Evolutionary conservation across 2,113 vertebrate species (phyloP), one percentile per base, ranked within the genome.

Genomic region (Ranitomeya imitator): DNA sequence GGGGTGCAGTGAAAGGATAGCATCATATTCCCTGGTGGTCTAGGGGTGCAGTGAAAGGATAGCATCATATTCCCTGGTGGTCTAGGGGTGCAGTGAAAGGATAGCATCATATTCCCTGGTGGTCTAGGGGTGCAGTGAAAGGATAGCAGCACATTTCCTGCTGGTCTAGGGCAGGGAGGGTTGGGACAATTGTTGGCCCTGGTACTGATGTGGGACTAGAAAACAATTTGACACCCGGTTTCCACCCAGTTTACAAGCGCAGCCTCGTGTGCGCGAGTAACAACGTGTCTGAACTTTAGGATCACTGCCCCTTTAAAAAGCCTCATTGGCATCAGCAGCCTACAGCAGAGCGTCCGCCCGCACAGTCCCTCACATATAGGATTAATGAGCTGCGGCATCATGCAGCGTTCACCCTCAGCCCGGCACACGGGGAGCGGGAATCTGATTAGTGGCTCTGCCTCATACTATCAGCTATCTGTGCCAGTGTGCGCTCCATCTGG

Each of bases 401-500:
- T 19, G 11, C 59, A 13, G 7, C 18, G 6, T 7, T 65, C 73
- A 21, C 73, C 73, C 73, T 13, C 67, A 31, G 67, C 67, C 59
- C n/a, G 57, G 23, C 57, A 61, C 16, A 61, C 4, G 7, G 4
- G 55, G 16, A 45, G 6, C 16, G 1, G 65, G 80, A 18, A 37
- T 65, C 11, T 45, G 73, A 76, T 76, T 8, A 76, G 65, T 18
- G 0, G 67, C 31, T 26, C 59, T 81, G n/a, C 76, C 15, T 71
- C 3, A 51, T 11, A 5, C 37, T 51, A 59, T 51, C 74, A 65
- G 59, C 13, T 31, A 2, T 31, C 57, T 26, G 59, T 21, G 55
- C 26, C 85, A 3, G 57, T 5, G 23, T 26, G 59, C 13, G 26
- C 12, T 57, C 77, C 61, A 81, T 81, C 86, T 87, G 78, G 57